Evolutionary conservation across 2,888 invertebrate genomes (phyloP).

Genomic region (Sinhomidia bicolor): DNA sequence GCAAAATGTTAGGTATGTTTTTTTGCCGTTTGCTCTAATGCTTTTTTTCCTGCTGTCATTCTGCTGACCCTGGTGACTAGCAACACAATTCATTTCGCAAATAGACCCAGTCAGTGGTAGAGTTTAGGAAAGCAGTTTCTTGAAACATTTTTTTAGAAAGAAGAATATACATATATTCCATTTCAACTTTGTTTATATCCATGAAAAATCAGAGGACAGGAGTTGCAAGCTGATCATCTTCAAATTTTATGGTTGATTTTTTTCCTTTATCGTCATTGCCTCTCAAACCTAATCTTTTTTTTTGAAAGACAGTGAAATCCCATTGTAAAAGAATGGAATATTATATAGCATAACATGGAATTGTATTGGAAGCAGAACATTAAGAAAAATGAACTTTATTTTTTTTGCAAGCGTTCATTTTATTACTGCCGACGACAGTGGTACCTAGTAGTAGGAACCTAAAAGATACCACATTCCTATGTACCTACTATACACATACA

Average conservation of each 20-base stretch:
- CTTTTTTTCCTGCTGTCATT: background rate
- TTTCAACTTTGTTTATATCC: conserved; percentile 27
- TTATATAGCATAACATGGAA: background rate
- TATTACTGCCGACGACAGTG: no score
- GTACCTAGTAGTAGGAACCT: background rate
- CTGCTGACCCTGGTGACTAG: background rate
- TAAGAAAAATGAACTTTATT: conserved; percentile 3
- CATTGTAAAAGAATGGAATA: conserved; percentile 2
- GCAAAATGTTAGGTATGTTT: no score
- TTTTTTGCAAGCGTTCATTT: background rate
- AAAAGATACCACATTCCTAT: background rate
- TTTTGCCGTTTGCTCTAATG: background rate
- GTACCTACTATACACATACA: no score
- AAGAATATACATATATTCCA: no score
- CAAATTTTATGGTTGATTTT: conserved; percentile 29
- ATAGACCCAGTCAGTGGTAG: background rate
- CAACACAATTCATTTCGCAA: background rate
- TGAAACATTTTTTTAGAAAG: background rate
- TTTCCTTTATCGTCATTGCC: background rate
- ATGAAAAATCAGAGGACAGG: conserved; percentile 44
- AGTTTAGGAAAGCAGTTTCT: background rate
- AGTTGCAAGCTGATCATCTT: background rate
- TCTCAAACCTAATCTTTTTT: background rate
- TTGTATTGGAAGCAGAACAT: background rate
- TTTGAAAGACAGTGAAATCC: background rate